Base-by-base conservation (phyloP, 23 tunicate species). In the Halocynthia aurantium region DNA sequence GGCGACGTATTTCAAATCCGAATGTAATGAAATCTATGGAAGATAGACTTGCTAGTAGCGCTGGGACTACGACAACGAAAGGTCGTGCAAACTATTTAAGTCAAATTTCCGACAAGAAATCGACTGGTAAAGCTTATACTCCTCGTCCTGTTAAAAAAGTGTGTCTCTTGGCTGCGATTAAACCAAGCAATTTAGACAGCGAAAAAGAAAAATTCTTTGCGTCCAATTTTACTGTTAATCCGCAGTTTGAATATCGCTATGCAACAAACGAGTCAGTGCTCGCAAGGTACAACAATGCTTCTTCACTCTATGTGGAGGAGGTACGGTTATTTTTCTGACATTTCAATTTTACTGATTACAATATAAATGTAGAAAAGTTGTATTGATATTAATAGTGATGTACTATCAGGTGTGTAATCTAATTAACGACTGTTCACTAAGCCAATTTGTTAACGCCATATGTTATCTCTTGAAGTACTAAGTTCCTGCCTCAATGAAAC, bases 21-120 rank as follows among this genome's bases (percentile, higher is more conserved):
- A 76, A 76, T 49, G 81, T 72, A 6, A 84, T 89, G 96, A 80
- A 71, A 18, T 89, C 96, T 12, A 84, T 89, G 85, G 96, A 89
- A 56, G 88, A 89, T 31, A 73, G 96, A 52, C 53, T 89, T 21
- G 73, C 73, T 7, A 69, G 44, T 51, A 17, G 44, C 18, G 7
- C 12, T 11, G 51, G 19, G 31, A 5, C 60, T 9, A 22, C 52
- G 15, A 22, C 62, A 8, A 65, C 61, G 67, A 69, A 13, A 55
- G 17, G 70, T 65, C 70, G 17, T 20, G 17, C 31, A 0, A 58
- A 31, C 63, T 44, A 75, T 68, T 67, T 83, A n/a, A 82, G 61
- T 69, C 56, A 84, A 13, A 73, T 65, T 11, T 52, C 55, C 53
- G 71, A 20, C 22, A 54, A 21, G 22, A 83, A 68, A 76, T 20